These are phyloP conservation scores for Clitarchus hookeri DNA, from an alignment of 2,888 invertebrate genomes.

Conservation along the genomic window DNA sequence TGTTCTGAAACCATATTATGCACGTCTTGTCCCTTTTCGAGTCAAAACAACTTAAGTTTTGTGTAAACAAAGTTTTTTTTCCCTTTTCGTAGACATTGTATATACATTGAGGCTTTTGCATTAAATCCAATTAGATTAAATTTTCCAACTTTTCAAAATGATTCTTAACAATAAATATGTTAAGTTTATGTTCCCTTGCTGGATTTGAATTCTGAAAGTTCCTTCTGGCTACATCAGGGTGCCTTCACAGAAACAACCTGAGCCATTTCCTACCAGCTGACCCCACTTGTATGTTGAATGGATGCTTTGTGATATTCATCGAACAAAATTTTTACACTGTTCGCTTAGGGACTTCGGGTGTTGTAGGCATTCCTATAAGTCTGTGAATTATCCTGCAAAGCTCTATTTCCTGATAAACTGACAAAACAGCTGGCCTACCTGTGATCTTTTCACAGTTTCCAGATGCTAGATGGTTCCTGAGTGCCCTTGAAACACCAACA, in stretches of 20 bases:
- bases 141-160: too few species aligned
- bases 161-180: too few species aligned
- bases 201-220: constrained; percentile 47
- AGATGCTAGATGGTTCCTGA: neutral
- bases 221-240: constrained; percentile 43
- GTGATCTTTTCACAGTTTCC: neutral
- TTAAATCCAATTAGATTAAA: too few species aligned
- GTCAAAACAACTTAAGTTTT: constrained; percentile 47
- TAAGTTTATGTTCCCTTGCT: constrained; percentile 47
- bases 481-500: neutral
- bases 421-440: too few species aligned
- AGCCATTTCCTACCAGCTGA: too few species aligned
- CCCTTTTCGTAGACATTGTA: constrained; percentile 50
- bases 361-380: neutral
- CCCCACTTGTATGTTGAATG: too few species aligned
- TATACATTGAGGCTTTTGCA: too few species aligned
- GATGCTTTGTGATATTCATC: neutral
- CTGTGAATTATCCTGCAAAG: too few species aligned
- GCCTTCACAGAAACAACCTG: too few species aligned
- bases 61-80: constrained; percentile 47
- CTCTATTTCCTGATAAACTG: too few species aligned
- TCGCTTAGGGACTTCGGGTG: neutral
- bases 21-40: constrained; percentile 47
- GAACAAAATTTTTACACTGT: neutral
- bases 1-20: constrained; percentile 49